phyloP scores from a whole-genome alignment of 1,140 invertebrate genomes.

The Orussus abietinus region DNA sequence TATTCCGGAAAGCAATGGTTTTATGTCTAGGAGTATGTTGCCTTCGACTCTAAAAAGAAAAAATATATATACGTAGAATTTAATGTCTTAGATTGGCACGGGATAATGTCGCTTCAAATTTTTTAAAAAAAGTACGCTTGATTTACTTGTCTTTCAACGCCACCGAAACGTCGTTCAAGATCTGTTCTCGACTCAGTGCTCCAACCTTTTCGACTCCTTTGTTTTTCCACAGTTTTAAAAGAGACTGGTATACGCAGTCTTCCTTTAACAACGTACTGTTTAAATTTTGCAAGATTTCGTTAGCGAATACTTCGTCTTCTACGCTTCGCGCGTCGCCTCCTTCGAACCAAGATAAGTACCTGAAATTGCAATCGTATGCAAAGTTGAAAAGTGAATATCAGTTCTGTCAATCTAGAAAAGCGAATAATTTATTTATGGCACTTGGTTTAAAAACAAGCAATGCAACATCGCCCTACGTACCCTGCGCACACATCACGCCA shows the following conservation, averaged over 20 bases:
- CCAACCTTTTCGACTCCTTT: slow-evolving; percentile 22
- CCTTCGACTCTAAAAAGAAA: slow-evolving; percentile 22
- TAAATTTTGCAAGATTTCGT: slow-evolving; percentile 28
- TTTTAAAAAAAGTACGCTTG: background rate
- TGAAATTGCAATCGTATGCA: slow-evolving; percentile 19
- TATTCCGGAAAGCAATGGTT: slow-evolving; percentile 35
- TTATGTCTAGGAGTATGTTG: slow-evolving; percentile 34
- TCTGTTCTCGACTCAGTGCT: slow-evolving; percentile 31
- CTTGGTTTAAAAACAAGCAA: slow-evolving; percentile 6
- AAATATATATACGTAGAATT: slow-evolving; percentile 5
- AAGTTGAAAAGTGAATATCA: no score
- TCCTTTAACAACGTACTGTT: slow-evolving; percentile 30
- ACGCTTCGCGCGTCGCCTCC: slow-evolving; percentile 18
- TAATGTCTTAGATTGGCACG: background rate
- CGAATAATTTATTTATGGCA: background rate
- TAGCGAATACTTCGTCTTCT: slow-evolving; percentile 19
- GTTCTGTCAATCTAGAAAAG: background rate
- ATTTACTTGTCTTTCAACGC: slow-evolving; percentile 36
- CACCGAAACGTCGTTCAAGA: slow-evolving; percentile 35
- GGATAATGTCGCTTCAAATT: slow-evolving; percentile 1
- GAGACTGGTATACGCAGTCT: slow-evolving; percentile 43
- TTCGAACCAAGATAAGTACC: slow-evolving; percentile 45
- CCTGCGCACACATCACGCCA: slow-evolving; percentile 52
- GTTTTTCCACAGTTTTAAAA: slow-evolving; percentile 40
- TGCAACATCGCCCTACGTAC: slow-evolving; percentile 34